Conservation (phyloP, 2,888 invertebrate genomes). For the Yponomeuta malinellus region DNA sequence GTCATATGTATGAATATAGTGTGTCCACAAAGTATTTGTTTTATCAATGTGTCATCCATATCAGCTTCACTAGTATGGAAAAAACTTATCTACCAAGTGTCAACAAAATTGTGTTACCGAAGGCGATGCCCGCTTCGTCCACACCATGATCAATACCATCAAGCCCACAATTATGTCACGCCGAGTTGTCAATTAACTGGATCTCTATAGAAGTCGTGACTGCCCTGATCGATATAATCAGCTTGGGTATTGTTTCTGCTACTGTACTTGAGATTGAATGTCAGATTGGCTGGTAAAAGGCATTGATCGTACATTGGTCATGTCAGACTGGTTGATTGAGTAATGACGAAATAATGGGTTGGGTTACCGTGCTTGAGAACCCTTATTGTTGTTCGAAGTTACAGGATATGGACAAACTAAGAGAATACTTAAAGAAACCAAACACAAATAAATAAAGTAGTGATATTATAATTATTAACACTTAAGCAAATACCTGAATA, state of each 20-base stretch:
- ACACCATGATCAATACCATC: slow-evolving; percentile 25
- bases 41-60: too few relatives aligned
- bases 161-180: slow-evolving; percentile 43
- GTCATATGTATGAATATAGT: too few relatives aligned
- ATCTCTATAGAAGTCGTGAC: slow-evolving; percentile 5
- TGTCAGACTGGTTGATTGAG: neutral
- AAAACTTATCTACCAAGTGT: neutral
- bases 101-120: neutral
- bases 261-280: slow-evolving; percentile 2
- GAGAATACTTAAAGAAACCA: too few relatives aligned
- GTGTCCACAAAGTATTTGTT: too few relatives aligned
- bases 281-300: neutral
- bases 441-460: too few relatives aligned
- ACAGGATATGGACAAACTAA: too few relatives aligned
- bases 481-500: neutral
- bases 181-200: slow-evolving; percentile 48
- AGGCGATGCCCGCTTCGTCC: neutral
- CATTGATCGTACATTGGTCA: slow-evolving; percentile 1
- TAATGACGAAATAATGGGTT: neutral
- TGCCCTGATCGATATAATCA: slow-evolving; percentile 11
- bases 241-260: slow-evolving; percentile 11
- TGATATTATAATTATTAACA: neutral
- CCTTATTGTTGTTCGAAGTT: neutral
- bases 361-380: neutral
- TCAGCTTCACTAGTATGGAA: too few relatives aligned